phyloP scores from a whole-genome alignment of 1,140 invertebrate genomes.

The Conus betulinus region DNA sequence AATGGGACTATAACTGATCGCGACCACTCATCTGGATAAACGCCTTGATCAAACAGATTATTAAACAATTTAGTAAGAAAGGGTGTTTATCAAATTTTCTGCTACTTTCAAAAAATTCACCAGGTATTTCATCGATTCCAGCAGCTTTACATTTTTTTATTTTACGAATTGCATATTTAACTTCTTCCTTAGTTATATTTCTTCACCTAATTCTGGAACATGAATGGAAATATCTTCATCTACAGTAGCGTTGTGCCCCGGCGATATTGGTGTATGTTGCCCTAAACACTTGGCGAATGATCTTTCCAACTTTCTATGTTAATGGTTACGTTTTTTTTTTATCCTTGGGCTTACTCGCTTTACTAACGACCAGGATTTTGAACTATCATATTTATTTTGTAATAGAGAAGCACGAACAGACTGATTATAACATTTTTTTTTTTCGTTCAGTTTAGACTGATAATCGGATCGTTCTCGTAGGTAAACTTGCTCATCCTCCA shows the following conservation, averaged over 20 bases:
- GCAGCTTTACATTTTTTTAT: not conserved
- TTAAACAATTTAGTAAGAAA: not conserved
- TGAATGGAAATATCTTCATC: not conserved
- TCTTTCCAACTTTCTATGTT: slow-evolving; percentile 8
- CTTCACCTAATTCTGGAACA: not conserved
- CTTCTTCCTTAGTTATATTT: slow-evolving; percentile 11
- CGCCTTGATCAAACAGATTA: not conserved
- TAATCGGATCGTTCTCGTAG: not conserved
- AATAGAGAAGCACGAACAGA: not conserved
- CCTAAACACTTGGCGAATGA: not conserved
- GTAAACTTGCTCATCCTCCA: no score
- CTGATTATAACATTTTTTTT: not conserved
- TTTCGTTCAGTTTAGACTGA: not conserved
- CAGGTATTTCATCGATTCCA: not conserved
- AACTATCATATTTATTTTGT: slow-evolving; percentile 1
- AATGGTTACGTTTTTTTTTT: not conserved
- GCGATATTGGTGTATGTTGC: not conserved
- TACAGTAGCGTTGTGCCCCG: not conserved
- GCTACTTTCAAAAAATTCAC: slow-evolving; percentile 17
- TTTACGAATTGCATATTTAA: not conserved
- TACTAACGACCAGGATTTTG: not conserved
- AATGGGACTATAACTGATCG: not conserved
- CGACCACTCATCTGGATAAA: not conserved
- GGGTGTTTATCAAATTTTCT: not conserved
- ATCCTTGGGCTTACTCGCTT: not conserved